A percentile compares a stretch with the other conserved stretches of the same genome.
phyloP scores from a whole-genome alignment of 2,113 vertebrate genomes.

The Chlamydotis undulata region DNA sequence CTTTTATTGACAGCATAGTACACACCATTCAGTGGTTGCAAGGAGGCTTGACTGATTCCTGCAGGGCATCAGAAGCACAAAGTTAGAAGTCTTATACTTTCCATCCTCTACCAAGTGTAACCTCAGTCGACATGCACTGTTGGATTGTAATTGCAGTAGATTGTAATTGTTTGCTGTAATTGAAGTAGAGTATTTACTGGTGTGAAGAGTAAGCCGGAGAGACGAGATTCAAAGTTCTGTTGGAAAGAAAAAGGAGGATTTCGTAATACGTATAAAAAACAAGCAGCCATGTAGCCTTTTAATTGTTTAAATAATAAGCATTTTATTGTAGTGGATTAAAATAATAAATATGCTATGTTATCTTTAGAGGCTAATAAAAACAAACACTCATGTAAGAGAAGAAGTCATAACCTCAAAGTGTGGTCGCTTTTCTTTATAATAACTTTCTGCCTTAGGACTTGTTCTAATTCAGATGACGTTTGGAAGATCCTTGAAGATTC shows the following conservation, averaged over 20 bases:
- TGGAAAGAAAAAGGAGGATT: background rate
- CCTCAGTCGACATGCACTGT: background rate
- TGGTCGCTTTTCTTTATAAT: background rate
- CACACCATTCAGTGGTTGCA: background rate
- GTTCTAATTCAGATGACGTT: background rate
- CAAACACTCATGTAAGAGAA: background rate
- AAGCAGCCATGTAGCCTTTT: background rate
- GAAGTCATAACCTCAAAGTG: background rate
- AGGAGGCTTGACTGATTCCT: background rate
- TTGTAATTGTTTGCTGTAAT: background rate
- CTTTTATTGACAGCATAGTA: background rate
- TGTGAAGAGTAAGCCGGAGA: background rate
- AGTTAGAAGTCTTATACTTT: background rate
- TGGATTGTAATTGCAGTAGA: background rate
- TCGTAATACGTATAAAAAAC: background rate
- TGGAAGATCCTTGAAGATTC: background rate
- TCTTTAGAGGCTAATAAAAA: background rate
- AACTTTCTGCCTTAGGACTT: background rate
- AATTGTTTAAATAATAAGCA: background rate
- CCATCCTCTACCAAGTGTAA: background rate
- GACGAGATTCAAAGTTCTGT: background rate
- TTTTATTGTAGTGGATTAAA: background rate
- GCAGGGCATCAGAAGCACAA: background rate
- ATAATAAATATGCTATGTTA: background rate
- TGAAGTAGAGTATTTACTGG: background rate